These are phyloP conservation scores for Leptinotarsa undecemlineata DNA, from an alignment of 1,140 invertebrate species.

Conservation along the genomic window DNA sequence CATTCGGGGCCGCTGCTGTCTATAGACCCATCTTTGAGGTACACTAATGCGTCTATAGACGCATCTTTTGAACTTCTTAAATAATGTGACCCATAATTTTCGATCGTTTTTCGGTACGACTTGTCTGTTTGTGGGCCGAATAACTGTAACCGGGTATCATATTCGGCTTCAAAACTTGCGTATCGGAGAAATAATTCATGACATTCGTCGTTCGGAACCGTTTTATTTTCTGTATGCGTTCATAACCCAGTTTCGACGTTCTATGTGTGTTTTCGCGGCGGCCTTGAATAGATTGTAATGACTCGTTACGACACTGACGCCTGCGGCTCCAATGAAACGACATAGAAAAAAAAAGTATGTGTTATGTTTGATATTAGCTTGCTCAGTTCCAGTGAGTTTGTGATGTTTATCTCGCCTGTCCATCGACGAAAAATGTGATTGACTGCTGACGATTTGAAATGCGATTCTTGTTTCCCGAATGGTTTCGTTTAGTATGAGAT, in stretches of 20 bases:
- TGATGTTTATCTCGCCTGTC: not conserved
- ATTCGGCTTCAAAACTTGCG: too few relatives aligned
- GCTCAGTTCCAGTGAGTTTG: not conserved
- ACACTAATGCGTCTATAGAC: too few relatives aligned
- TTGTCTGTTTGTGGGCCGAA: too few relatives aligned
- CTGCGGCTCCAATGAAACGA: not conserved
- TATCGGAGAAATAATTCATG: not conserved
- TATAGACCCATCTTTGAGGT: too few relatives aligned
- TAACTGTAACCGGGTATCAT: too few relatives aligned
- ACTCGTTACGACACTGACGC: not conserved
- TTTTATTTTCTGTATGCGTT: not conserved
- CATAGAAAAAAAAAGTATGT: not conserved
- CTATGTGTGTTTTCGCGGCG: not conserved
- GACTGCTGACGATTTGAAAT: not conserved
- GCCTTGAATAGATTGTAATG: conserved; percentile 5
- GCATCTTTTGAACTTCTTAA: too few relatives aligned
- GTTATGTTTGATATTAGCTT: not conserved
- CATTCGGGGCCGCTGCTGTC: too few relatives aligned
- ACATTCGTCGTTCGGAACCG: not conserved
- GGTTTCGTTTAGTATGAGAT: too few relatives aligned
- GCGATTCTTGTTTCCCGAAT: too few relatives aligned
- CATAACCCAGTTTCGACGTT: conserved; percentile 13
- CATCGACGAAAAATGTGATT: not conserved
- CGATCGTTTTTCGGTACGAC: too few relatives aligned
- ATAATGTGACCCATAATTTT: too few relatives aligned